A percentile compares a stretch with the other conserved stretches of the same genome.
phyloP scores from a whole-genome alignment of 2,888 invertebrate species.

The Caenorhabditis sp. region DNA sequence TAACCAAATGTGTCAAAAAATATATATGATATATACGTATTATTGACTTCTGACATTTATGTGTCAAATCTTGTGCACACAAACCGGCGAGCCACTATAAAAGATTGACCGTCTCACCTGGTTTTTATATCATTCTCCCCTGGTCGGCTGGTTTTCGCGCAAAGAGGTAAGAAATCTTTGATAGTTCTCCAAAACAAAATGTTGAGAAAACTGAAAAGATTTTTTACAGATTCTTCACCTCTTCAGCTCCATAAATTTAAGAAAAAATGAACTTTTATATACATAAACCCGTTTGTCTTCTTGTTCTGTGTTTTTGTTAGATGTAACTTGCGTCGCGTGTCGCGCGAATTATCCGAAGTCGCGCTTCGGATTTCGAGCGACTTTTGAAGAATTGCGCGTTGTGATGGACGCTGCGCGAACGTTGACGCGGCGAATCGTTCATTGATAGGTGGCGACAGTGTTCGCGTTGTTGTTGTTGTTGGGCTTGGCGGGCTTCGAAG shows the following conservation, averaged over 20 bases:
- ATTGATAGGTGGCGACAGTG: not conserved
- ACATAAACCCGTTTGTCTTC: slow-evolving; percentile 1
- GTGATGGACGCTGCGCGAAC: not conserved
- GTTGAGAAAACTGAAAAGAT: slow-evolving; percentile 33
- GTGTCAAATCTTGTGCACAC: not conserved
- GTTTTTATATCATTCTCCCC: no score
- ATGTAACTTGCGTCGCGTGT: not conserved
- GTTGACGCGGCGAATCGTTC: not conserved
- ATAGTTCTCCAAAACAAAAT: slow-evolving; percentile 20
- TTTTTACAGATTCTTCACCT: slow-evolving; percentile 9
- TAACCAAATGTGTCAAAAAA: slow-evolving; percentile 1
- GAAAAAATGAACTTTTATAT: not conserved
- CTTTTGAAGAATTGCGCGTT: not conserved
- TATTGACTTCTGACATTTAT: not conserved
- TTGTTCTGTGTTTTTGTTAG: no score
- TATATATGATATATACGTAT: not conserved
- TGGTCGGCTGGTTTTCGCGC: not conserved
- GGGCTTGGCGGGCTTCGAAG: not conserved
- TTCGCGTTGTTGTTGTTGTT: no score
- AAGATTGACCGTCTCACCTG: not conserved
- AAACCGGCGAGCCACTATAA: not conserved
- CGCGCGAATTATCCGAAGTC: not conserved
- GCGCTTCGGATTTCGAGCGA: slow-evolving; percentile 3
- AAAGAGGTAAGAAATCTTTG: slow-evolving; percentile 36
- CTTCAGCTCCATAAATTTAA: not conserved